Conservation (phyloP, 2,797 vertebrate species). For the Tapera naevia region DNA sequence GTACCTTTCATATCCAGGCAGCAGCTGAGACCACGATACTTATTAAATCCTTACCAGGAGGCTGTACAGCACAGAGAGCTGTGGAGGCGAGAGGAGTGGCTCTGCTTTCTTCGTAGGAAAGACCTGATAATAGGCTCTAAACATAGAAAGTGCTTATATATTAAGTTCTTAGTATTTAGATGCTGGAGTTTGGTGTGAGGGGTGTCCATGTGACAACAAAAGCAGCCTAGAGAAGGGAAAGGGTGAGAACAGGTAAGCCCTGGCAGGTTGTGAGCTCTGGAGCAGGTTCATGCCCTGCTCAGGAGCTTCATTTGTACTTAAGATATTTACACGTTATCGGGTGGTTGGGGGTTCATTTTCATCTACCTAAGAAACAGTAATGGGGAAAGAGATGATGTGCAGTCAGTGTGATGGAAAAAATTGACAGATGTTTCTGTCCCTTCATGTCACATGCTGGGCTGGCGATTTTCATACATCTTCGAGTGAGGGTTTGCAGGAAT, state of each 20-base stretch:
- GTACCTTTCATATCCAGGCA: background rate
- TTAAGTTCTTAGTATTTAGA: background rate
- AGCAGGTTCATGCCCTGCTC: background rate
- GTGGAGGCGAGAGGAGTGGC: background rate
- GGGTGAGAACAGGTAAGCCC: too few relatives aligned
- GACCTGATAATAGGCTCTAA: background rate
- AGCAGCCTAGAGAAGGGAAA: too few relatives aligned
- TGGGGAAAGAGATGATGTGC: background rate
- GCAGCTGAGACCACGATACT: background rate
- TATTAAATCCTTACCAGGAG: background rate
- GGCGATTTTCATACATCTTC: fast-evolving
- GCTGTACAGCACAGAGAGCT: background rate
- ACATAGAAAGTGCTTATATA: background rate
- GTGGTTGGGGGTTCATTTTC: background rate
- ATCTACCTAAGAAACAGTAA: background rate
- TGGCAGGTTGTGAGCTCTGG: too few relatives aligned
- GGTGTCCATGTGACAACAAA: fast-evolving
- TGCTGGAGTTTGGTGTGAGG: background rate
- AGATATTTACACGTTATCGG: background rate
- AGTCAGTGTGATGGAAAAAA: background rate
- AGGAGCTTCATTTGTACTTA: background rate
- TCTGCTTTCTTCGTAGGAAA: background rate
- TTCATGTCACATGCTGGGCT: fast-evolving
- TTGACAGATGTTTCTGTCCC: background rate
- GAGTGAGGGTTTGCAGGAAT: background rate